phyloP scores from a whole-genome alignment of 2,888 invertebrate species.

The Lithophane socia region DNA sequence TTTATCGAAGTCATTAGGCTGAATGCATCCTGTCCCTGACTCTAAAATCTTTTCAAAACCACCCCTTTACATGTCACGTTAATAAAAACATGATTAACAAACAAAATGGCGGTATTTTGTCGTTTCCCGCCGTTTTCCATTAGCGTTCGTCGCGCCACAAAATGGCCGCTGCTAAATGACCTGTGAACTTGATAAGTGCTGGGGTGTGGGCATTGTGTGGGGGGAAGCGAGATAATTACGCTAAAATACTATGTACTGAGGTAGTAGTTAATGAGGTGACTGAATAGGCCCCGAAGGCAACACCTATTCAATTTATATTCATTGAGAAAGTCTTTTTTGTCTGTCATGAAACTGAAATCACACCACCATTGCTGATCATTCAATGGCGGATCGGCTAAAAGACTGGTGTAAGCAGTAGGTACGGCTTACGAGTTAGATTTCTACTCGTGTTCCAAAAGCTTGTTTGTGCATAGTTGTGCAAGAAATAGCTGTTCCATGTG shows the following conservation, averaged over 20 bases:
- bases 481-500: background rate
- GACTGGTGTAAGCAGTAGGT: background rate
- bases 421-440: background rate
- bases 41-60: slow-evolving; percentile 41
- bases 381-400: background rate
- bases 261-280: background rate
- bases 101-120: slow-evolving; percentile 69
- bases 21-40: slow-evolving; percentile 44
- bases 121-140: slow-evolving; percentile 74
- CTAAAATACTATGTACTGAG: background rate
- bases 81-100: slow-evolving; percentile 64
- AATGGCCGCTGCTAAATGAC: slow-evolving; percentile 70
- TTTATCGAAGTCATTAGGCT: slow-evolving; percentile 29
- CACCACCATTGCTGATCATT: background rate
- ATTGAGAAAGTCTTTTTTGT: background rate
- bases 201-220: slow-evolving; percentile 25
- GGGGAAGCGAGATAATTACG: slow-evolving; percentile 40
- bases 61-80: slow-evolving; percentile 48
- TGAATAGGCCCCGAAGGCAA: background rate
- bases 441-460: background rate
- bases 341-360: background rate
- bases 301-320: background rate
- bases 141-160: slow-evolving; percentile 68
- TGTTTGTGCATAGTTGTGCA: background rate
- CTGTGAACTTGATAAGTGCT: slow-evolving; percentile 79